Percentiles rank a stretch among this genome's conserved stretches.
phyloP scores from a whole-genome alignment of 2,888 invertebrate species.

The Hemicrepidius hirtus region DNA sequence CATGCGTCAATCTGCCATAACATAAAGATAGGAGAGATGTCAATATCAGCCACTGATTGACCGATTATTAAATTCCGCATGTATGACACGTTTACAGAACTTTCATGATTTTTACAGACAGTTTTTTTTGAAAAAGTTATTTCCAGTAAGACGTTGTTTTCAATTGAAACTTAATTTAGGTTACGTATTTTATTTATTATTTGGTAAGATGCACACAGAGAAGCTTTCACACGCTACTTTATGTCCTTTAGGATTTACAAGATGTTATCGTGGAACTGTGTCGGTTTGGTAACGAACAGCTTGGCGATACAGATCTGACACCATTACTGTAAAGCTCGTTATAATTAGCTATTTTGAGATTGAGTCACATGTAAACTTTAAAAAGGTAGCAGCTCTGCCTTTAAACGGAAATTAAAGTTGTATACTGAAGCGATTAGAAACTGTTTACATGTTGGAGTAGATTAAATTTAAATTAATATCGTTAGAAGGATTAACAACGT shows the following conservation, averaged over 20 bases:
- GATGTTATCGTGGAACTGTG: not conserved
- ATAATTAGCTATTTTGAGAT: not conserved
- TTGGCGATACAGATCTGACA: constrained; percentile 6
- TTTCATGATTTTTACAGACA: not conserved
- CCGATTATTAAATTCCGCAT: not conserved
- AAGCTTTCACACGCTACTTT: not conserved
- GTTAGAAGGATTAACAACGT: too few species aligned
- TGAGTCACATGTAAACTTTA: not conserved
- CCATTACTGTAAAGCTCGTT: not conserved
- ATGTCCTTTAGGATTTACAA: not conserved
- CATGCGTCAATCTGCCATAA: constrained; percentile 9
- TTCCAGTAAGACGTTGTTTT: too few species aligned
- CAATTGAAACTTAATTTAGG: too few species aligned
- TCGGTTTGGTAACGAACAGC: not conserved
- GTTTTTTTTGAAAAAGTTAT: too few species aligned
- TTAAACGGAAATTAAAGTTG: constrained; percentile 14
- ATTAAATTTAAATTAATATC: constrained; percentile 5
- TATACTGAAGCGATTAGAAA: not conserved
- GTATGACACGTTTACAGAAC: not conserved
- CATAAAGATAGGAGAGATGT: not conserved
- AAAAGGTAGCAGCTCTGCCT: not conserved
- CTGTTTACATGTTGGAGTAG: not conserved
- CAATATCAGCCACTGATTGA: constrained; percentile 1
- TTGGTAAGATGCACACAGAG: not conserved
- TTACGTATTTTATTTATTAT: too few species aligned